Evolutionary conservation across 2,888 invertebrate species (phyloP).

Genomic region (Carcina quercana): DNA sequence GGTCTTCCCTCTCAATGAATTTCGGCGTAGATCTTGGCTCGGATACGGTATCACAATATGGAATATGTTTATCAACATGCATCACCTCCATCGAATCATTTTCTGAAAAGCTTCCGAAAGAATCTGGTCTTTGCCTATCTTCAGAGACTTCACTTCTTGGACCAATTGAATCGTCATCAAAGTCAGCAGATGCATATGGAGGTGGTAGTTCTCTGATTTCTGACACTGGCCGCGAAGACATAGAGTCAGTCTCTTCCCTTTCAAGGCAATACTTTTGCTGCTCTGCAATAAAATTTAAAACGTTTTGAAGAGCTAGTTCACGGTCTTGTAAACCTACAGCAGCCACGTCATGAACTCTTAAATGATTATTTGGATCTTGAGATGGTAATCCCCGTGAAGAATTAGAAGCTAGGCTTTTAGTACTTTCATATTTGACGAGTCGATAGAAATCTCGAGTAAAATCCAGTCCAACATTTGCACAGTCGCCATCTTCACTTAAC

Average conservation of each 20-base stretch:
- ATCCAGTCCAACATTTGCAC: conserved; percentile 80
- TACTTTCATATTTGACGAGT: conserved; percentile 86
- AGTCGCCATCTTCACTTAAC: conserved; percentile 80
- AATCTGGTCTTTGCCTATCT: conserved; percentile 61
- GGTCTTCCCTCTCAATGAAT: conserved; percentile 64
- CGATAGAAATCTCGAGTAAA: conserved; percentile 88
- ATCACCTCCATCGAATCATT: conserved; percentile 64
- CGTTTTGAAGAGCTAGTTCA: conserved; percentile 82
- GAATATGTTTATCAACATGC: conserved; percentile 40
- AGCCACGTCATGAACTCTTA: conserved; percentile 62
- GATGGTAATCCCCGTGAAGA: conserved; percentile 79
- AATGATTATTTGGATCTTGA: conserved; percentile 59
- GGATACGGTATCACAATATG: conserved; percentile 58
- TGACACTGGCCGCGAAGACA: conserved; percentile 69
- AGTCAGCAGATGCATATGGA: conserved; percentile 64
- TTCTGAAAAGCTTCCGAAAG: conserved; percentile 66
- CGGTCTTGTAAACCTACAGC: conserved; percentile 73
- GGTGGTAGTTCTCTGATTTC: conserved; percentile 74
- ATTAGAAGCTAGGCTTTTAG: conserved; percentile 84
- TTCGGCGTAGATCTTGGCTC: conserved; percentile 60
- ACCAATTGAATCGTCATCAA: conserved; percentile 63
- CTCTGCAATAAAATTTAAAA: conserved; percentile 83
- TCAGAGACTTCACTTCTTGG: conserved; percentile 65
- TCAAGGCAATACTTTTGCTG: conserved; percentile 82
- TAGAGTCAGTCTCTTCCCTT: conserved; percentile 74